These are phyloP conservation scores for Drosophila baimaii DNA, from an alignment of 1,140 invertebrate species.

Conservation along the genomic window DNA sequence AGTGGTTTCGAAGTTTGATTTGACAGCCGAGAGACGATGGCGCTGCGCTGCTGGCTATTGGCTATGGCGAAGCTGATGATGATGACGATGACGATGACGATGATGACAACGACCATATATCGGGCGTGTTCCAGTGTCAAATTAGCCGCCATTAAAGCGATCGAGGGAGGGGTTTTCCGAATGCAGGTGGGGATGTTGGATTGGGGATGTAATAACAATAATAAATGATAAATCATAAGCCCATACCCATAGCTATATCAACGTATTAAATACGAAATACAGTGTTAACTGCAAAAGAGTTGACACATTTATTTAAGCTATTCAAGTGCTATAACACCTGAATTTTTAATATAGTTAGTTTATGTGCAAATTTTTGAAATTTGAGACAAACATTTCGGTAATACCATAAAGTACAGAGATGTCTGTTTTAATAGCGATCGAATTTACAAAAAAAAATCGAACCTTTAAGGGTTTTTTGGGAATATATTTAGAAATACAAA, in stretches of 20 bases:
- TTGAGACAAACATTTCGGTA: too few relatives aligned
- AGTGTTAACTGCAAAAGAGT: not conserved
- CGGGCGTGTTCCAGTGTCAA: conserved; percentile 74
- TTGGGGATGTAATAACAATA: conserved; percentile 56
- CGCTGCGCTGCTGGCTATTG: conserved; percentile 6
- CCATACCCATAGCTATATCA: conserved; percentile 40
- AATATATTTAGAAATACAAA: too few relatives aligned
- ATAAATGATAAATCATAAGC: conserved; percentile 72
- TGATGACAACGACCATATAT: conserved; percentile 40
- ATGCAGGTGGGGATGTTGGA: not conserved
- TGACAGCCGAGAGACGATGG: conserved; percentile 58
- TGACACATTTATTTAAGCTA: too few relatives aligned
- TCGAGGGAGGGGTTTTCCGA: conserved; percentile 12
- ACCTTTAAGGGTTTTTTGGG: too few relatives aligned
- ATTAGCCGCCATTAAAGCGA: conserved; percentile 67
- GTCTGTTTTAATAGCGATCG: too few relatives aligned
- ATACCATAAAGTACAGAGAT: too few relatives aligned
- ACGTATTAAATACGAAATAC: conserved; percentile 29
- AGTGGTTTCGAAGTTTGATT: conserved; percentile 68
- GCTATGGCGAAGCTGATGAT: not conserved
- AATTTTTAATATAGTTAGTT: not conserved
- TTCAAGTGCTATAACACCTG: too few relatives aligned
- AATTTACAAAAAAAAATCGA: too few relatives aligned
- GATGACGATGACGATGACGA: conserved; percentile 31
- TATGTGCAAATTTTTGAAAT: too few relatives aligned